These are phyloP conservation scores for Semotilus atromaculatus DNA, from an alignment of 2,797 vertebrate genomes.

Conservation along the genomic window DNA sequence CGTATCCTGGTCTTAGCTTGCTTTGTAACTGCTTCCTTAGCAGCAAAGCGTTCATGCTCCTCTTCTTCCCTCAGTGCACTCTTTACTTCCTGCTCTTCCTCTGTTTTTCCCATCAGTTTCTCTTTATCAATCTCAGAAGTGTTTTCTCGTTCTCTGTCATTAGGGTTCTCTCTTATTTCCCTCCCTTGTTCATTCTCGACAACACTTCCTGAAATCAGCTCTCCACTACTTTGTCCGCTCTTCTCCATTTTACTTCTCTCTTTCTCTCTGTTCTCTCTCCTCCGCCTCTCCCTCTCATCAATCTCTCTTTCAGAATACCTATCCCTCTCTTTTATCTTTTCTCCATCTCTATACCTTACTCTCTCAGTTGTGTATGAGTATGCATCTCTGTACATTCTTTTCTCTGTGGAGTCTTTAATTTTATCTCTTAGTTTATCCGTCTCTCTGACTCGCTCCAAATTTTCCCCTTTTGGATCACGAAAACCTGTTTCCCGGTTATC, in stretches of 20 bases:
- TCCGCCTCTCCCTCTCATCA: slow-evolving; percentile 50
- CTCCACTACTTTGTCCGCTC: slow-evolving; percentile 64
- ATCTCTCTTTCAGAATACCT: slow-evolving; percentile 44
- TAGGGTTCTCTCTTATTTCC: slow-evolving; percentile 49
- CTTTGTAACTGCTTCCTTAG: slow-evolving; percentile 52
- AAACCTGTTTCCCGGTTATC: slow-evolving; percentile 1
- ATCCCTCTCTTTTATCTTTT: slow-evolving; percentile 15
- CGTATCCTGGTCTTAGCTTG: slow-evolving; percentile 53
- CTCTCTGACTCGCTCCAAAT: neutral
- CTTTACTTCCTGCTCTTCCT: slow-evolving; percentile 28
- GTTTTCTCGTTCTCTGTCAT: slow-evolving; percentile 59
- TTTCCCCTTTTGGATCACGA: neutral
- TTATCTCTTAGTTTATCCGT: slow-evolving; percentile 36
- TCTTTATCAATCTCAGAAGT: slow-evolving; percentile 51
- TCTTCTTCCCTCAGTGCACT: slow-evolving; percentile 42
- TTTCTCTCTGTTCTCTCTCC: slow-evolving; percentile 49
- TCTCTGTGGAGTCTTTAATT: slow-evolving; percentile 37
- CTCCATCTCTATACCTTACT: slow-evolving; percentile 48
- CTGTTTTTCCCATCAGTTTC: slow-evolving; percentile 17
- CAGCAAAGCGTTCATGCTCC: slow-evolving; percentile 30
- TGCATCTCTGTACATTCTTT: slow-evolving; percentile 12
- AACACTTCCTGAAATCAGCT: slow-evolving; percentile 65
- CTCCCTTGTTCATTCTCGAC: slow-evolving; percentile 60
- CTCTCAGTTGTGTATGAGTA: slow-evolving; percentile 34
- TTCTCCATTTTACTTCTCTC: slow-evolving; percentile 54